Base-by-base conservation (phyloP, 2,888 invertebrate species). In the Hemicrepidius hirtus region DNA sequence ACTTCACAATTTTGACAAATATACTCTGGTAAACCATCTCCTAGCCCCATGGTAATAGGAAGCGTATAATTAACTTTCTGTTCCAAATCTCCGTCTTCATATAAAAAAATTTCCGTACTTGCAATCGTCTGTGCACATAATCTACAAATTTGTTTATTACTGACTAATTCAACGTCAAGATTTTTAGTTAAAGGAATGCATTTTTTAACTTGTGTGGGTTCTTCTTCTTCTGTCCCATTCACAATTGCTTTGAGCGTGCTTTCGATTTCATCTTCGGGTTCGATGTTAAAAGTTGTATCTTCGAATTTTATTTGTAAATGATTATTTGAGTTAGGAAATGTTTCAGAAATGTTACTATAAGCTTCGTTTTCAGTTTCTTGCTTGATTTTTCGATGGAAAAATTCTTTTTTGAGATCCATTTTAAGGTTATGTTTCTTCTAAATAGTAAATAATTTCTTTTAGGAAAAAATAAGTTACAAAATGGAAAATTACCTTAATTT, bases 21-120 rank as follows among this genome's bases (percentile, higher is more conserved):
- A 12, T 55, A 44, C 35, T 66, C 55, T 5, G 66, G 55, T 18
- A 66, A 76, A 46, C 75, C 73, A 12, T 75, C 66, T 6, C 55
- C 55, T 9, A 64, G 62, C 28, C 24, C 44, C 16, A 60, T 57
- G 18, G 40, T 18, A 28, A 66, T 66, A 0, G 66, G 57, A 6
- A 66, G 44, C 0, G 57, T 18, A 10, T 35, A 57, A 13, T 66
- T 66, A 18, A 66, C 44, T 20, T 55, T 53, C 20, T 55, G 40
- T 57, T 66, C 32, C 3, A 55, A 55, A 20, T 18, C 44, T n/a
- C 32, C 13, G 1, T 24, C 41, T 5, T 24, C 40, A 20, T 28
- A 66, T 3, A 66, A 18, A 20, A 13, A 55, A 3, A 66, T 20
- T 18, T 53, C 55, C 6, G 4, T 66, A 12, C 21, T 21, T 2